Percentiles rank a stretch among this genome's conserved stretches.
Evolutionary conservation across 2,113 vertebrate species (phyloP).

Genomic region (Cariama cristata): DNA sequence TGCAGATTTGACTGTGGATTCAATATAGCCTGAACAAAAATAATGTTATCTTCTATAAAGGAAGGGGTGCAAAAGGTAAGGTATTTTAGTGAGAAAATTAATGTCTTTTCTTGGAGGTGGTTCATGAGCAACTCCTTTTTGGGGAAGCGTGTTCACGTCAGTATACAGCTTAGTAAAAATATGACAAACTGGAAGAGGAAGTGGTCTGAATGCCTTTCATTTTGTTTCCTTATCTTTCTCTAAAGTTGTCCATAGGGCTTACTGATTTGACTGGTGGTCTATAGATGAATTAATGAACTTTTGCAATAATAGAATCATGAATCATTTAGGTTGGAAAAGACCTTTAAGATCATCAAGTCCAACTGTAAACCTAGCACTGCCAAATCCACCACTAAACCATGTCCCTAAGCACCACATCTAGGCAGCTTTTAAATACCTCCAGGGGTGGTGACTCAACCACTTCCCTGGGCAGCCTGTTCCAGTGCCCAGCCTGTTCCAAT

Average conservation of each 20-base stretch:
- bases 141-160: background rate
- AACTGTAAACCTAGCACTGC: no score
- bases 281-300: background rate
- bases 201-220: slow-evolving; percentile 5
- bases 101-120: background rate
- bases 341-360: no score
- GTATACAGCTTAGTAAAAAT: background rate
- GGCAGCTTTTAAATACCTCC: no score
- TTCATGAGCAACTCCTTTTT: background rate
- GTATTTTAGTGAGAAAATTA: background rate
- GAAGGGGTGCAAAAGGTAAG: background rate
- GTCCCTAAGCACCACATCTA: no score
- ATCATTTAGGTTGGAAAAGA: no score
- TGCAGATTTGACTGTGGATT: background rate
- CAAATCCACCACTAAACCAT: no score
- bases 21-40: background rate
- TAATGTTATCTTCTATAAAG: background rate
- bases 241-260: background rate
- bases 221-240: background rate
- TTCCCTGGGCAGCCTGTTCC: no score
- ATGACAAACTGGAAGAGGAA: slow-evolving; percentile 39
- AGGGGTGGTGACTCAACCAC: no score
- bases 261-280: background rate
- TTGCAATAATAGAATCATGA: background rate
- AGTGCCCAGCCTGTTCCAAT: no score